These are phyloP conservation scores for Drosophila mayri DNA, from an alignment of 1,140 invertebrate species.

Conservation along the genomic window DNA sequence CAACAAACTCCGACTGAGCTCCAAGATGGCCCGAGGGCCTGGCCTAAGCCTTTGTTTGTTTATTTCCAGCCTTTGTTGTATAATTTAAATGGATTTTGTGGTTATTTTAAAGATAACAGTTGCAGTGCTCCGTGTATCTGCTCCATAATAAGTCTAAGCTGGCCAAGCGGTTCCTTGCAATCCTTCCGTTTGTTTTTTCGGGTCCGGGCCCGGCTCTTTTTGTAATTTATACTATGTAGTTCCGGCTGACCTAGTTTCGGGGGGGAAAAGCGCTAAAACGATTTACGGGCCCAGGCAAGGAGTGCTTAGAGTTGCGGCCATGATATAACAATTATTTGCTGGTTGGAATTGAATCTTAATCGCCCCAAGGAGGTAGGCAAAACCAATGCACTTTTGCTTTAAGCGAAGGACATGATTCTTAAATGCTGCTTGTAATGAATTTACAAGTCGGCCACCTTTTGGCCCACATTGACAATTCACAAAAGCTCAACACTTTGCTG, in stretches of 20 bases:
- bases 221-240: constrained; percentile 58
- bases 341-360: constrained; percentile 30
- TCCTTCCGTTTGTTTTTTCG: constrained; percentile 43
- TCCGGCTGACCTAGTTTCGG: constrained; percentile 71
- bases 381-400: constrained; percentile 15
- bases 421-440: constrained; percentile 25
- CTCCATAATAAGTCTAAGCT: constrained; percentile 58
- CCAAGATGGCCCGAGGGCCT: constrained; percentile 29
- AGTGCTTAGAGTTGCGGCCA: constrained; percentile 19
- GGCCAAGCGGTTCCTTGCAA: constrained; percentile 21
- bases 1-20: constrained; percentile 36
- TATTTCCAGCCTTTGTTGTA: constrained; percentile 59
- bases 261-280: constrained; percentile 36
- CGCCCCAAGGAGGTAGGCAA: constrained; percentile 10
- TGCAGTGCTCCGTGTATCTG: constrained; percentile 53
- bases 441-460: constrained; percentile 25
- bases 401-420: constrained; percentile 2
- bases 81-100: constrained; percentile 80
- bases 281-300: constrained; percentile 57
- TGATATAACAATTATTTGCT: constrained; percentile 33
- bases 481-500: constrained; percentile 66
- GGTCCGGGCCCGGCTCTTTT: constrained; percentile 1
- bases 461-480: constrained; percentile 59
- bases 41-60: constrained; percentile 52
- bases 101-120: constrained; percentile 78